Base-by-base conservation (phyloP, 2,113 vertebrate species). In the Upupa epops region DNA sequence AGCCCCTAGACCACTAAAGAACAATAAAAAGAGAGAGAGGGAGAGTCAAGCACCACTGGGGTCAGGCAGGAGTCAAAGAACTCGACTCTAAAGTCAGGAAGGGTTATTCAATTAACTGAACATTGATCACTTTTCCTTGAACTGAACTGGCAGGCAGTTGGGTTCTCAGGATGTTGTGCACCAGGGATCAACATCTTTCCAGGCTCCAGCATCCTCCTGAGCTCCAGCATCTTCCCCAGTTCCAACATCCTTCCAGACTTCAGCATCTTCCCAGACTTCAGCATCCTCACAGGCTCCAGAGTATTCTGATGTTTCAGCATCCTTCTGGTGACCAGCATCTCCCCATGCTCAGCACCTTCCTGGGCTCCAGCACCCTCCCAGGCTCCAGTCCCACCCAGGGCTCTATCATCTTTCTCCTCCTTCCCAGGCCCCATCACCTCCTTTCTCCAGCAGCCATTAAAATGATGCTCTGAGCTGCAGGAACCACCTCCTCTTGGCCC, bases 31-130 rank as follows among this genome's bases (percentile, higher is more conserved):
- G 14, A 26, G 29, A 54, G 52, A 63, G 51, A 3, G 71, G 34
- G 36, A 61, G 37, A 25, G 36, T 4, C 0, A 8, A 40, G 59
- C 28, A 61, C 10, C 12, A 1, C 21, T 3, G 0, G 1, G 11
- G 34, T 11, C 66, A 13, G 45, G 60, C 32, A 51, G 52, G 69
- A 28, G 40, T 3, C 42, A 64, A 25, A 13, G 0, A 5, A 6
- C 42, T 13, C 54, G 17, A 4, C 63, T 19, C 22, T 6, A 28
- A 37, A 42, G 65, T 3, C 37, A 25, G 48, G 17, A 48, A 32
- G 25, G 22, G 28, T 18, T 26, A 22, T 8, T 20, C 18, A 45
- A 5, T 36, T 63, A 32, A 76, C 59, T 51, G 73, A 80, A 12
- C 37, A 2, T 7, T 9, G 22, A 29, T 40, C 7, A 5, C 17